Base-by-base conservation (phyloP, 2,113 vertebrate species). In the Coreoperca whiteheadi region DNA sequence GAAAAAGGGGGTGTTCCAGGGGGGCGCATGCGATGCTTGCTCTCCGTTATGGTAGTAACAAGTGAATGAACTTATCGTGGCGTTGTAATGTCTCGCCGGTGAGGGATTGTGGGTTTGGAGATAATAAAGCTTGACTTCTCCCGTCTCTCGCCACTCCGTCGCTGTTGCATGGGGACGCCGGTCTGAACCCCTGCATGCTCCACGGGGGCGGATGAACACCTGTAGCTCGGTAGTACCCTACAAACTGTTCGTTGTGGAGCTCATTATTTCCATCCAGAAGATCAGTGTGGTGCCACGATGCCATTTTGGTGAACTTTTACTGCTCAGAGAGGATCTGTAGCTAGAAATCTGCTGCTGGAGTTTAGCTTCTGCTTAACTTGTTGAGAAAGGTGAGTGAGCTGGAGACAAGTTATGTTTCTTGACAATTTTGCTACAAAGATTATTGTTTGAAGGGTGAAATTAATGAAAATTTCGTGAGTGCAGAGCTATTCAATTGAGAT, bases 41-140 rank as follows among this genome's bases (percentile, higher is more conserved):
- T 59, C 80, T 88, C 94, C 89, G 85, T 92, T 92, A 14, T 53
- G 85, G 87, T 85, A 66, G 84, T 95, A 95, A 96, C 96, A 96
- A 96, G 94, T 91, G 95, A 95, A 94, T 96, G 97, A 97, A 96
- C 96, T 95, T 96, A 96, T 95, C 93, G 92, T 85, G 94, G 93
- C 93, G 95, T 95, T 95, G 95, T 95, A 93, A 94, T 95, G 96
- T 95, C 95, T 97, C 94, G 92, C 94, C 94, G 95, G 93, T 96
- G 94, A 96, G 95, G 95, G 95, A 96, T 94, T 95, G 96, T 94
- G 46, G 94, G 78, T 95, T 95, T 91, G 95, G 94, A 94, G 95
- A 94, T 94, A 95, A 96, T 94, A 94, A 96, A 95, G 94, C 96
- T 83, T 61, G 89, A 93, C 95, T 96, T 92, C 92, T 91, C 94